Base-by-base conservation (phyloP, 2,797 vertebrate genomes). In the Taeniopygia guttata region DNA sequence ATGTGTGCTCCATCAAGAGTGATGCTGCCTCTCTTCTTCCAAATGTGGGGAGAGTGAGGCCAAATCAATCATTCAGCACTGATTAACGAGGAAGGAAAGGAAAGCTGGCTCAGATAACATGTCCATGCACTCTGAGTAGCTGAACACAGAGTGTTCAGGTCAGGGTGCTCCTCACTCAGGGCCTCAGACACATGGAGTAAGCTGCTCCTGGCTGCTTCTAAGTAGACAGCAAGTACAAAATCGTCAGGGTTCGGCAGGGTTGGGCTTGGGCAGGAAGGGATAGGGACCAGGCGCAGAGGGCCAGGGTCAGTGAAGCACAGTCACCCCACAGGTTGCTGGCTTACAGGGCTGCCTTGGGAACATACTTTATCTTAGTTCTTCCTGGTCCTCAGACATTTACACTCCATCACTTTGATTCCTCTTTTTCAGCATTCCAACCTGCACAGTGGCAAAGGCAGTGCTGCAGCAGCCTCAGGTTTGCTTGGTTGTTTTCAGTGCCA, bases 1-100 rank as follows among this genome's bases (percentile, higher is more conserved):
- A 26, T 1, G 1, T 13, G 25, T 26, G 21, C 21, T 80, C 40
- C 25, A 5, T 27, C 0, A 2, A 59, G 36, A 40, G 14, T 10
- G 3, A 26, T 30, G 48, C 52, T 80, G 27, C 25, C 36, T 69
- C 40, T 42, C 55, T 68, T 80, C 34, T 89, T 78, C 49, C 16
- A 48, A 12, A n/a, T 5, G 1, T 10, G 26, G 16, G 25, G 10
- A 8, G 7, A 15, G 10, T 34, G 58, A 70, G n/a, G 30, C 16
- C 32, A 2, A 5, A 13, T 72, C 52, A 58, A 20, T 74, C 42
- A 72, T 49, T 69, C 72, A 85, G 52, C 59, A 40, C 36, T 52
- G 43, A 59, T 80, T 77, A 88, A 88, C 10, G 12, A 85, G 56
- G 48, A 83, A 43, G 36, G 68, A 51, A 59, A 51, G 45, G 48